phyloP scores from a whole-genome alignment of 35 echinoderm and acorn worm genomes.

The Diadema setosum region DNA sequence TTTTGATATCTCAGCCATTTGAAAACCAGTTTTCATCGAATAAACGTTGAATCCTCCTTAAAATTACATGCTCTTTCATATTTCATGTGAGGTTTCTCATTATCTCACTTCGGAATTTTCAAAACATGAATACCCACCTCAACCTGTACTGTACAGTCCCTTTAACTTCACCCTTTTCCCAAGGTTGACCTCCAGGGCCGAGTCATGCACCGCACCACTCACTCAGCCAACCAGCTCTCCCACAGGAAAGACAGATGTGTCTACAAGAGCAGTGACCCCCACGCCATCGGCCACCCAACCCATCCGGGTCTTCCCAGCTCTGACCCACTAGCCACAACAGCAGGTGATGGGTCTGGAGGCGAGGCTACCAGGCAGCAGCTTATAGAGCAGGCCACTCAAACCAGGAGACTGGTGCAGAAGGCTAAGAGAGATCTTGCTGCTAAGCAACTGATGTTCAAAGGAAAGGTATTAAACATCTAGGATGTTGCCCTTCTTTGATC shows the following conservation, averaged over 20 bases:
- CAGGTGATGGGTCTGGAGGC: background rate
- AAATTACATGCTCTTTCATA: too few species aligned
- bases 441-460: conserved; percentile 31
- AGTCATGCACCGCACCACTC: background rate
- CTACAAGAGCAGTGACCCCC: conserved; percentile 23
- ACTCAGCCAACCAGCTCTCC: background rate
- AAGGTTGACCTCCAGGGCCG: background rate
- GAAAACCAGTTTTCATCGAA: too few species aligned
- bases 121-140: too few species aligned
- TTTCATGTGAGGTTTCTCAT: too few species aligned
- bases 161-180: background rate
- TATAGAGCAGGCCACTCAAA: conserved; percentile 25
- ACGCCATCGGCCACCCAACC: conserved; percentile 17
- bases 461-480: too few species aligned
- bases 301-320: too few species aligned
- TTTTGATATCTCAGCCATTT: too few species aligned
- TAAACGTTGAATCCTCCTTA: too few species aligned
- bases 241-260: conserved; percentile 53
- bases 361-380: background rate
- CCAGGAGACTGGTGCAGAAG: conserved; percentile 24
- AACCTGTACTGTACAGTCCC: too few species aligned
- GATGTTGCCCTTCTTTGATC: too few species aligned
- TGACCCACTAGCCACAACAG: background rate
- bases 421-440: conserved; percentile 63
- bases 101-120: too few species aligned